A percentile compares a stretch with the other conserved stretches of the same genome.
phyloP scores from a whole-genome alignment of 2,888 invertebrate genomes.

The Congeria kusceri region DNA sequence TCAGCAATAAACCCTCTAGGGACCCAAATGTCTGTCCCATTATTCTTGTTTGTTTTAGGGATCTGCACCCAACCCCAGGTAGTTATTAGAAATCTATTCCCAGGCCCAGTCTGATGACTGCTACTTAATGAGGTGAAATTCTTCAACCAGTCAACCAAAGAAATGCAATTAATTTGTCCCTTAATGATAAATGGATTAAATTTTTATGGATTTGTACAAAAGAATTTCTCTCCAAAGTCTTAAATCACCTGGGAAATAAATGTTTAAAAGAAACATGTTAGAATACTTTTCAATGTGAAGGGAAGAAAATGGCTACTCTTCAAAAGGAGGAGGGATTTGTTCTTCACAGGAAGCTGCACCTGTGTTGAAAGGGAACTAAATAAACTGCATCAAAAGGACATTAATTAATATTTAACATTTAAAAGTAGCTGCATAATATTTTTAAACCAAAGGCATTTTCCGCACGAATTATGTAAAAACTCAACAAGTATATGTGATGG shows the following conservation, averaged over 20 bases:
- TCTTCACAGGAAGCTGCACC: conserved; percentile 5
- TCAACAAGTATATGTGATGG: too few species aligned
- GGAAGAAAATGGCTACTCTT: neutral
- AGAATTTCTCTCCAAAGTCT: conserved; percentile 36
- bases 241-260: conserved; percentile 30
- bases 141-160: conserved; percentile 31
- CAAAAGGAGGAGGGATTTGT: conserved; percentile 2
- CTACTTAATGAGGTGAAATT: conserved; percentile 9
- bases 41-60: conserved; percentile 31
- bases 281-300: conserved; percentile 6
- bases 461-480: too few species aligned
- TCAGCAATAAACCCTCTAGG: conserved; percentile 49
- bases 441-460: too few species aligned
- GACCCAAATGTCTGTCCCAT: conserved; percentile 42
- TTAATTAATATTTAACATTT: too few species aligned
- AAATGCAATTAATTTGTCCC: conserved; percentile 61
- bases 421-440: too few species aligned
- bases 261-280: conserved; percentile 11
- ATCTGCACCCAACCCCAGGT: conserved; percentile 43
- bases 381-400: too few species aligned
- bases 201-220: conserved; percentile 55
- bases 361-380: neutral
- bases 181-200: conserved; percentile 59
- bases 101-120: conserved; percentile 46
- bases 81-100: conserved; percentile 53